These are phyloP conservation scores for Drosophila sulfurigaster DNA, from an alignment of 1,140 invertebrate species.

Conservation along the genomic window DNA sequence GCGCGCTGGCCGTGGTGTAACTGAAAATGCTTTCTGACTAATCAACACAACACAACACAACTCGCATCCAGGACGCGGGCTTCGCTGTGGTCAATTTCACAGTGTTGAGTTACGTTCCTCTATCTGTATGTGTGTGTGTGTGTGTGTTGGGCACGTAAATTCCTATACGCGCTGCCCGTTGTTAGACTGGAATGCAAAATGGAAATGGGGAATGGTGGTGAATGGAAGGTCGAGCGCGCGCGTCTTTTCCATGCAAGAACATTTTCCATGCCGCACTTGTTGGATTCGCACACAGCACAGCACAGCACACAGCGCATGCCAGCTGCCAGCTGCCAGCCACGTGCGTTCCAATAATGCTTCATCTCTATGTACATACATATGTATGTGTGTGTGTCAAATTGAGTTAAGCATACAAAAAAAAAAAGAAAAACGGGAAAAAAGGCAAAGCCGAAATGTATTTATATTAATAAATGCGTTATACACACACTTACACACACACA, in stretches of 20 bases:
- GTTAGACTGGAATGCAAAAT: slow-evolving; percentile 19
- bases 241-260: slow-evolving; percentile 25
- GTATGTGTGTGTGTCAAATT: slow-evolving; percentile 16
- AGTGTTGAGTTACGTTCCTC: neutral
- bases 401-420: neutral
- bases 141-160: slow-evolving; percentile 37
- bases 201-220: slow-evolving; percentile 2
- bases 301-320: slow-evolving; percentile 58
- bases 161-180: slow-evolving; percentile 21
- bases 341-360: slow-evolving; percentile 41
- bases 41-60: slow-evolving; percentile 18
- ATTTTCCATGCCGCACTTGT: slow-evolving; percentile 78
- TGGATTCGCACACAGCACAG: slow-evolving; percentile 57
- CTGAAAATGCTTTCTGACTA: slow-evolving; percentile 48
- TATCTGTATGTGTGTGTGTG: neutral
- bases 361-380: neutral
- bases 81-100: slow-evolving; percentile 8
- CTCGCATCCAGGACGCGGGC: slow-evolving; percentile 36
- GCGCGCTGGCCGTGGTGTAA: slow-evolving; percentile 68
- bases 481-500: neutral
- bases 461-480: slow-evolving; percentile 2
- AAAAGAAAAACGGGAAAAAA: neutral
- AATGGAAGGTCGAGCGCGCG: neutral
- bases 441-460: slow-evolving; percentile 14
- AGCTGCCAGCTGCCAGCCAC: slow-evolving; percentile 31